These are phyloP conservation scores for Polylopha cassiicola DNA, from an alignment of 2,888 invertebrate species.

Conservation along the genomic window DNA sequence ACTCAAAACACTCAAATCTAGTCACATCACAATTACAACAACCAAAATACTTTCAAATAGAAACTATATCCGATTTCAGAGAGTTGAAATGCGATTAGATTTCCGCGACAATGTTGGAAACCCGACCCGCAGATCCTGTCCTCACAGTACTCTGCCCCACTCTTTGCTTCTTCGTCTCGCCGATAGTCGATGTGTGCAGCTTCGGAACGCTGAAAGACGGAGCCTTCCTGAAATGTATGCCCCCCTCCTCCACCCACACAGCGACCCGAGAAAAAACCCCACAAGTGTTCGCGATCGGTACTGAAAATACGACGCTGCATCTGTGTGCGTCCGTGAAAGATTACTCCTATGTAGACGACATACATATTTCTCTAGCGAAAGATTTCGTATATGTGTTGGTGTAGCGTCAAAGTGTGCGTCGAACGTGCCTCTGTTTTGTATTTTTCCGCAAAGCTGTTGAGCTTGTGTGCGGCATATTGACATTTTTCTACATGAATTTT, in stretches of 20 bases:
- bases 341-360: constrained; percentile 58
- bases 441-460: constrained; percentile 29
- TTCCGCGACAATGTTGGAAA: too few relatives aligned
- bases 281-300: constrained; percentile 43
- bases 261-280: constrained; percentile 55
- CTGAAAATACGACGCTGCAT: constrained; percentile 28
- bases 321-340: constrained; percentile 57
- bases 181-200: constrained; percentile 74
- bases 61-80: too few relatives aligned
- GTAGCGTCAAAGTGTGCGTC: constrained; percentile 31
- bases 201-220: constrained; percentile 74
- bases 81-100: too few relatives aligned
- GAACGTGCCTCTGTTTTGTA: constrained; percentile 36
- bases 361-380: constrained; percentile 55
- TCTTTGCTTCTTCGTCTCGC: constrained; percentile 74
- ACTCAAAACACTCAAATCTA: too few relatives aligned
- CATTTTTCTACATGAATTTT: constrained; percentile 76
- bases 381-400: constrained; percentile 40
- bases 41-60: too few relatives aligned
- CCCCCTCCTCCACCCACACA: constrained; percentile 40
- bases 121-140: too few relatives aligned
- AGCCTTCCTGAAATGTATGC: constrained; percentile 74
- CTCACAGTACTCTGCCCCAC: constrained; percentile 43
- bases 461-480: constrained; percentile 60
- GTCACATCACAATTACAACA: too few relatives aligned